phyloP scores from a whole-genome alignment of 1,140 invertebrate genomes.

The Xylocopa sonorina region DNA sequence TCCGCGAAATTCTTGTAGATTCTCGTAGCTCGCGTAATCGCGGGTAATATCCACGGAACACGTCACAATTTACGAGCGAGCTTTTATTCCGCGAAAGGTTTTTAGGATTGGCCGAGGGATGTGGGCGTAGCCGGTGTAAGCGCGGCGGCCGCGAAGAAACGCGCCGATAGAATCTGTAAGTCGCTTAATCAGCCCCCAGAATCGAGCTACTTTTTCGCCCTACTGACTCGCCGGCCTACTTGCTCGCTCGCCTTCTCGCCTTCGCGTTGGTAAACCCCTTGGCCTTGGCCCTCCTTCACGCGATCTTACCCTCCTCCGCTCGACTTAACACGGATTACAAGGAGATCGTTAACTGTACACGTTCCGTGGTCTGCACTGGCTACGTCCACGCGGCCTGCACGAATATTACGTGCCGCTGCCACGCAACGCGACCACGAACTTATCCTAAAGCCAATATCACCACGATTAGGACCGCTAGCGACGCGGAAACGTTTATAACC shows the following conservation, averaged over 20 bases:
- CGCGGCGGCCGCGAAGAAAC: conserved; percentile 12
- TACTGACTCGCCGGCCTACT: conserved; percentile 71
- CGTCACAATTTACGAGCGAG: not conserved
- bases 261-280: conserved; percentile 71
- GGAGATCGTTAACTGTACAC: conserved; percentile 73
- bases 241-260: conserved; percentile 55
- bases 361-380: conserved; percentile 50
- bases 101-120: not conserved
- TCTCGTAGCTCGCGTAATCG: not conserved
- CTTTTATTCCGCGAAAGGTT: not conserved
- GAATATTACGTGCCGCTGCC: conserved; percentile 50
- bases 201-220: conserved; percentile 65
- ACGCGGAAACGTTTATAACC: conserved; percentile 23
- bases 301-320: conserved; percentile 71
- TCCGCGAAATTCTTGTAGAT: not conserved
- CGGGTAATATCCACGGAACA: not conserved
- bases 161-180: conserved; percentile 23
- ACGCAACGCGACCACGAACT: conserved; percentile 41
- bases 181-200: conserved; percentile 21
- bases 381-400: conserved; percentile 15
- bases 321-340: conserved; percentile 71
- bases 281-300: conserved; percentile 81
- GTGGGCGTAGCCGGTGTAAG: conserved; percentile 1
- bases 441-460: not conserved
- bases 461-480: no score